Base-by-base conservation (phyloP, 53 echinoderm and acorn worm species). In the Apostichopus leukothele region DNA sequence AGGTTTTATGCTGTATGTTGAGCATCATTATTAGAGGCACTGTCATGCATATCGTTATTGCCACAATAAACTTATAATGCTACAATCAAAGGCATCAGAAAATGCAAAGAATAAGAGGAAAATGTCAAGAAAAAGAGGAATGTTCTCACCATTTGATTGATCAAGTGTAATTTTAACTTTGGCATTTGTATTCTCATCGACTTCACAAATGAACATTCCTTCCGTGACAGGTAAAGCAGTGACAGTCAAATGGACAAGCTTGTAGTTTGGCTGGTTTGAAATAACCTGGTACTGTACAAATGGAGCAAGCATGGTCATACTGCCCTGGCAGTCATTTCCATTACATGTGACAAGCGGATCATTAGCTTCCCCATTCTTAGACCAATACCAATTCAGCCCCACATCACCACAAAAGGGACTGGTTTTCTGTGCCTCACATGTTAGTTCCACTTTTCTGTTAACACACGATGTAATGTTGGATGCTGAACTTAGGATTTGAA, bases 201-300 rank as follows among this genome's bases (percentile, higher is more conserved):
- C n/a, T 71, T 14, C 13, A 85, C 85, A 85, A 10, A 60, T 25
- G 61, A 85, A 85, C 39, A 1, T 50, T 39, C 23, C 50, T 4
- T 66, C 7, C 0, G 85, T 85, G 1, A 68, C 50, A 9, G 1
- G 11, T 1, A 60, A 66, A 1, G 67, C 85, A 27, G 25, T 60
- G 0, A 85, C 85, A 10, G 85, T 67, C 66, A 85, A 21, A 27
- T 85, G 85, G 4, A 85, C 85, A 59, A 85, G 85, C 13, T 85
- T 85, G 85, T 85, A 85, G 25, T 85, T 0, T 13, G 85, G 26
- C 26, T 85, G 61, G 11, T 50, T 67, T 39, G 66, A 60, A 13
- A 85, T 85, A 16, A 60, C 85, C 66, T 66, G 63, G 67, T 60
- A 85, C 85, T 67, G 61, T 0, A 85, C 50, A 9, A 85, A 60